Evolutionary conservation across 1,140 invertebrate genomes (phyloP).

Genomic region (Magallana ariakensis): DNA sequence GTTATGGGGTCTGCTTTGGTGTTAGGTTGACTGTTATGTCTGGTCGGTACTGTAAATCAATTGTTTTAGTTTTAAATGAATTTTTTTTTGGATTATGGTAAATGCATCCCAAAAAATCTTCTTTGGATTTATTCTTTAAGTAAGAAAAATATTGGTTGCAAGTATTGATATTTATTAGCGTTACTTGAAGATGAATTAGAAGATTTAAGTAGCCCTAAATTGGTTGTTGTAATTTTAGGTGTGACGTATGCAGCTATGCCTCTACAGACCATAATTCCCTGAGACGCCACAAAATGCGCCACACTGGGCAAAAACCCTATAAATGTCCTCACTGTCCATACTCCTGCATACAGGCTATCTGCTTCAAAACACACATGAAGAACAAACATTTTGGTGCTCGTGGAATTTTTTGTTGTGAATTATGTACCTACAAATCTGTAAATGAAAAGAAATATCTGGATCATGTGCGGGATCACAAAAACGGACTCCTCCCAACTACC

Average conservation of each 20-base stretch:
- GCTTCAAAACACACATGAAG: conserved; percentile 85
- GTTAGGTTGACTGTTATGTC: no score
- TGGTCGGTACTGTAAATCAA: no score
- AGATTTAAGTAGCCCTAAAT: no score
- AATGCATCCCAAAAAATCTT: no score
- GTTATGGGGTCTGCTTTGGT: no score
- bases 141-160: no score
- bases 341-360: conserved; percentile 88
- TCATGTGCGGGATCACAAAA: conserved; percentile 83
- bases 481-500: conserved; percentile 78
- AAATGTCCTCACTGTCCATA: conserved; percentile 97
- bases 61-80: no score
- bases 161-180: no score
- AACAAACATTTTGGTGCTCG: conserved; percentile 84
- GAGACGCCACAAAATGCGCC: conserved; percentile 93
- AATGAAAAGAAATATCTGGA: conserved; percentile 82
- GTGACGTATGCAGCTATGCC: conserved; percentile 75
- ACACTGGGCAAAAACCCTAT: conserved; percentile 99
- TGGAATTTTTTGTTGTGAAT: conserved; percentile 82
- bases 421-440: conserved; percentile 83
- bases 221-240: conserved; percentile 61
- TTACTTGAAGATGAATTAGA: no score
- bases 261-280: conserved; percentile 91
- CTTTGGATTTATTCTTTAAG: no score
- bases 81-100: no score